Conservation (phyloP, 2,888 invertebrate genomes). For the Drosophila helvetica region DNA sequence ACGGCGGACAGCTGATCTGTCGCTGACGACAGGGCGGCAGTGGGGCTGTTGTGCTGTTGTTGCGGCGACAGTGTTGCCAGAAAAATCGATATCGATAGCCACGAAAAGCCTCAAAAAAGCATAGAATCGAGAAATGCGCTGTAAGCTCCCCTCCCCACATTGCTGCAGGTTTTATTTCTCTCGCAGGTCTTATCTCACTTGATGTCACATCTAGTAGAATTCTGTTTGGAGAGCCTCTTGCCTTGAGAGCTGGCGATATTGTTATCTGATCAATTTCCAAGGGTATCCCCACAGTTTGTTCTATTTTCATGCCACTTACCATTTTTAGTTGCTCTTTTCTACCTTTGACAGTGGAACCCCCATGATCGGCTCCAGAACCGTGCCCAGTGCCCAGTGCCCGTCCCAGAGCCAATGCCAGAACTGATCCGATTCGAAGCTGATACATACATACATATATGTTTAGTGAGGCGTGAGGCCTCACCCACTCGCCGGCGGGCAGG, state of each 20-base stretch:
- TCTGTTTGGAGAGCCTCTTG: background rate
- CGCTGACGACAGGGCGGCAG: background rate
- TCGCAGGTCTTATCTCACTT: background rate
- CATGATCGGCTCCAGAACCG: background rate
- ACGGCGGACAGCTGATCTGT: constrained; percentile 12
- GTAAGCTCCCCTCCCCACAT: background rate
- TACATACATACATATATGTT: background rate
- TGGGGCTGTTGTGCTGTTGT: background rate
- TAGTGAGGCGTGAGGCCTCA: constrained; percentile 31
- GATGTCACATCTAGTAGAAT: background rate
- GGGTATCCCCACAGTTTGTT: too few relatives aligned
- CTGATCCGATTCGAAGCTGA: background rate
- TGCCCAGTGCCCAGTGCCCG: constrained; percentile 7
- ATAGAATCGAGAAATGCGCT: background rate
- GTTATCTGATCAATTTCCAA: too few relatives aligned
- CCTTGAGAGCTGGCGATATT: too few relatives aligned
- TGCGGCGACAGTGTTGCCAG: background rate
- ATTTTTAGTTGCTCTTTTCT: background rate
- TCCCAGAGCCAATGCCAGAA: background rate
- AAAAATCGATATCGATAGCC: background rate
- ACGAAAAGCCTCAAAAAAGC: constrained; percentile 1
- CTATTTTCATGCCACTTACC: background rate
- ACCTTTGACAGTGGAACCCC: background rate
- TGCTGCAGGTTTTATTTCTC: too few relatives aligned
- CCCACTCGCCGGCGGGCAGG: constrained; percentile 1